These are phyloP conservation scores for Oriolus oriolus DNA, from an alignment of 2,113 vertebrate genomes.

Conservation along the genomic window DNA sequence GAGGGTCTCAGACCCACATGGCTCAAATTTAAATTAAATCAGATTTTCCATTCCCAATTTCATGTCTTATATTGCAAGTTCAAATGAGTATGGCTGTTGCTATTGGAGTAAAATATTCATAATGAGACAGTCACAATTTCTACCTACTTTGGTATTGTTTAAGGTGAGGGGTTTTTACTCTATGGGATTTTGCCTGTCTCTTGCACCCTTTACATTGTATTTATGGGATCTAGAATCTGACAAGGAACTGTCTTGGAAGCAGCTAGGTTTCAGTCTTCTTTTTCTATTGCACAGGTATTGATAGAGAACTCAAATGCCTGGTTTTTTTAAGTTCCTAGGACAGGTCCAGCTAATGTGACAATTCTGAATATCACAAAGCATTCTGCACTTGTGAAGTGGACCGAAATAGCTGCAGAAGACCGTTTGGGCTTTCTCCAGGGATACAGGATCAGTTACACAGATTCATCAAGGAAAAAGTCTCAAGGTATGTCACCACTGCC, in stretches of 20 bases:
- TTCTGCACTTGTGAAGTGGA: constrained; percentile 77
- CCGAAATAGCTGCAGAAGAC: constrained; percentile 69
- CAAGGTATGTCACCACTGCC: neutral
- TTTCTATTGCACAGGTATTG: neutral
- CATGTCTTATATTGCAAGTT: neutral
- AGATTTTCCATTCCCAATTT: neutral
- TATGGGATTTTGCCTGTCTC: neutral
- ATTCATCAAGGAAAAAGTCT: constrained; percentile 9
- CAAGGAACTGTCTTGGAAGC: neutral
- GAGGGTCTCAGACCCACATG: neutral
- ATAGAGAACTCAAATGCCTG: neutral
- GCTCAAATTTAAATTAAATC: neutral
- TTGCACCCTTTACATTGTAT: neutral
- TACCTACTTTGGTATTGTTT: neutral
- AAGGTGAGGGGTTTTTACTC: neutral
- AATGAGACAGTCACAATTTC: neutral
- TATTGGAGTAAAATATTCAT: neutral
- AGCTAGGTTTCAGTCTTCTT: neutral
- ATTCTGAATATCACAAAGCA: constrained; percentile 52
- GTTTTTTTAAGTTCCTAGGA: constrained; percentile 68
- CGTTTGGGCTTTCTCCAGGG: constrained; percentile 76
- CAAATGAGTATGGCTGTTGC: neutral
- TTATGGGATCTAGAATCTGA: neutral
- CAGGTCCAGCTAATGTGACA: constrained; percentile 72
- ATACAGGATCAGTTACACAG: constrained; percentile 70